Evolutionary conservation across 2,888 invertebrate genomes (phyloP).

Genomic region (Nymphalis polychloros): DNA sequence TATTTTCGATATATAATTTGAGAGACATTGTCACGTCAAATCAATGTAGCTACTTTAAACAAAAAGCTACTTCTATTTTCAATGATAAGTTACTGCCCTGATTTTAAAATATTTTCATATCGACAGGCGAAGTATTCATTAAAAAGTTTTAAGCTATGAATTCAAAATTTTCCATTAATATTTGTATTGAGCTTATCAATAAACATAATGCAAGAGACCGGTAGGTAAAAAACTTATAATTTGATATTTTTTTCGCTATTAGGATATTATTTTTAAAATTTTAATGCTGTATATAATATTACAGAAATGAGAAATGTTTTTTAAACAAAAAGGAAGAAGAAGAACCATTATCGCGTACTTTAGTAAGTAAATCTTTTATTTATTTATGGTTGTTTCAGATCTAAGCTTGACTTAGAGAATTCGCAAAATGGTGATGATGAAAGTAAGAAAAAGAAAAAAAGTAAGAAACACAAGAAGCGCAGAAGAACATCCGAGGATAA

Average conservation of each 20-base stretch:
- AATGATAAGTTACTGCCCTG: not conserved
- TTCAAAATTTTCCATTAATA: constrained; percentile 46
- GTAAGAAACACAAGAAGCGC: constrained; percentile 85
- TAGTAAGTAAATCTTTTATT: constrained; percentile 56
- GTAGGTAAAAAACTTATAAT: constrained; percentile 41
- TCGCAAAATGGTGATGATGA: constrained; percentile 60
- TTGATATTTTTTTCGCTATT: constrained; percentile 6
- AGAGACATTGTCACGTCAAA: not conserved
- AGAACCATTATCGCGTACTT: constrained; percentile 34
- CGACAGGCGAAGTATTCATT: not conserved
- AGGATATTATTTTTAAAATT: not conserved
- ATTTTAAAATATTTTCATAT: not conserved
- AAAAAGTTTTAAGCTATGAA: constrained; percentile 40
- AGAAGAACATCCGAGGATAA: constrained; percentile 82
- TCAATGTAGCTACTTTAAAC: not conserved
- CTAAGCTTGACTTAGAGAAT: constrained; percentile 48
- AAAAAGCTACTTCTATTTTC: constrained; percentile 1
- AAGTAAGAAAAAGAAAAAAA: constrained; percentile 76
- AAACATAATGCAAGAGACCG: constrained; percentile 27
- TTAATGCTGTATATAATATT: constrained; percentile 44
- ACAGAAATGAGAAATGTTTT: constrained; percentile 57
- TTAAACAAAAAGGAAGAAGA: constrained; percentile 47
- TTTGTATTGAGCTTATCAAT: constrained; percentile 48
- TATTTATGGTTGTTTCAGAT: constrained; percentile 50
- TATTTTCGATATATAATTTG: not conserved